A percentile compares a stretch with the other conserved stretches of the same genome.
Conservation (phyloP, 2,113 vertebrate species). For the Eptatretus burgeri region DNA sequence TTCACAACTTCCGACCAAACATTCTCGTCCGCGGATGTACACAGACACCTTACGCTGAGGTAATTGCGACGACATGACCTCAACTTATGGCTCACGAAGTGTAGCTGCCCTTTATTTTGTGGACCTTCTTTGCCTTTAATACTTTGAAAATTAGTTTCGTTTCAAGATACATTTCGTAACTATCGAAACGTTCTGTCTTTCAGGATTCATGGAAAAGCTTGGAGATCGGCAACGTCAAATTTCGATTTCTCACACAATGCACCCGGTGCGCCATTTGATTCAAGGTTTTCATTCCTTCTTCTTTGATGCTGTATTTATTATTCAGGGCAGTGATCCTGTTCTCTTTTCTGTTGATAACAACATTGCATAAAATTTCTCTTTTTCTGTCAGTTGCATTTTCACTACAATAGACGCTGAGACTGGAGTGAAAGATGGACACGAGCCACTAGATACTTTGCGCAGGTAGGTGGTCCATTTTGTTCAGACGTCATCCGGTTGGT, state of each 20-base stretch:
- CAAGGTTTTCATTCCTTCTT: no score
- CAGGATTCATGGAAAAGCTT: conserved; percentile 66
- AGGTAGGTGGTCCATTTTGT: conserved; percentile 20
- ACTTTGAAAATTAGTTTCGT: no score
- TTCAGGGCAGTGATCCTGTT: no score
- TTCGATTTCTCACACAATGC: conserved; percentile 41
- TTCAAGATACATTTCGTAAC: no score
- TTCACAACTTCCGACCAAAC: conserved; percentile 42
- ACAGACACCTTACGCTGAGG: conserved; percentile 34
- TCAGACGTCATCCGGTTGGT: no score
- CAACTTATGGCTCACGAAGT: no score
- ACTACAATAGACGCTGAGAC: conserved; percentile 70
- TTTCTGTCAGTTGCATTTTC: conserved; percentile 35
- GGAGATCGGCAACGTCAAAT: conserved; percentile 32
- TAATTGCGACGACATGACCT: conserved; percentile 13
- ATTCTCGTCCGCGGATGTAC: conserved; percentile 35
- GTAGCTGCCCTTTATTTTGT: no score
- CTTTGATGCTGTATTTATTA: no score
- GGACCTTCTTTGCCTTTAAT: no score
- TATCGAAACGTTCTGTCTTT: not conserved
- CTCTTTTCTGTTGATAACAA: no score
- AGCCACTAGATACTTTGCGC: conserved; percentile 58
- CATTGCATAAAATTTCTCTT: no score
- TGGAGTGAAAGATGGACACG: conserved; percentile 40
- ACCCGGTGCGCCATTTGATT: conserved; percentile 27